Conservation (phyloP, 2,888 invertebrate genomes). For the Mimachlamys varia region DNA sequence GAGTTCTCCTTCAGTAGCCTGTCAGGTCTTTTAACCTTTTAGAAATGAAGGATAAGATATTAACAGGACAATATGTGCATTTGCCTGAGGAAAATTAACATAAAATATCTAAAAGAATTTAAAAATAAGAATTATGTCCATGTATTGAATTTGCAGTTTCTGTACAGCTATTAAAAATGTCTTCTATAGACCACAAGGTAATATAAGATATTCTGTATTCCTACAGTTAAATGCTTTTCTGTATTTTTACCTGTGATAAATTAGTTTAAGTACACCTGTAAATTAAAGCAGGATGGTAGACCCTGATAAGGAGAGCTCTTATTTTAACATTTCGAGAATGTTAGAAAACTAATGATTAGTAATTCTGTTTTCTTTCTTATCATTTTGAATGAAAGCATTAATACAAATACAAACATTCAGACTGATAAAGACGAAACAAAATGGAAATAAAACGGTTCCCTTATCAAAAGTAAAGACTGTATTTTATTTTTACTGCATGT, state of each 20-base stretch:
- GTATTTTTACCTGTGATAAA: background rate
- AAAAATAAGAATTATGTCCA: background rate
- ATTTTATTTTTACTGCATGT: background rate
- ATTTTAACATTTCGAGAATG: slow-evolving; percentile 12
- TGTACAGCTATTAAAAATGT: background rate
- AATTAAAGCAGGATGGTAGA: background rate
- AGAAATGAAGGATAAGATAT: background rate
- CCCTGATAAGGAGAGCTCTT: background rate
- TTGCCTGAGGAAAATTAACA: background rate
- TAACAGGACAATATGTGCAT: background rate
- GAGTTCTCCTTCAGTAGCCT: background rate
- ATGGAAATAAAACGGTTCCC: background rate
- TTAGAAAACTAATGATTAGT: background rate
- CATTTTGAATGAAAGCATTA: slow-evolving; percentile 21
- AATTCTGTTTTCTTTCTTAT: background rate
- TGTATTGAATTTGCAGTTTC: background rate
- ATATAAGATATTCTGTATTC: background rate
- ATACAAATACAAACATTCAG: background rate
- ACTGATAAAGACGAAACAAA: background rate
- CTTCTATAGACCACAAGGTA: background rate
- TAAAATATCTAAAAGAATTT: background rate
- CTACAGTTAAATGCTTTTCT: background rate
- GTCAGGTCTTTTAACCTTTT: background rate
- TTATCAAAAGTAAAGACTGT: background rate
- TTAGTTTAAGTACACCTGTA: background rate